A percentile compares a stretch with the other conserved stretches of the same genome.
Conservation (phyloP, 2,888 invertebrate genomes). For the Parapristionchus giblindavisi region DNA sequence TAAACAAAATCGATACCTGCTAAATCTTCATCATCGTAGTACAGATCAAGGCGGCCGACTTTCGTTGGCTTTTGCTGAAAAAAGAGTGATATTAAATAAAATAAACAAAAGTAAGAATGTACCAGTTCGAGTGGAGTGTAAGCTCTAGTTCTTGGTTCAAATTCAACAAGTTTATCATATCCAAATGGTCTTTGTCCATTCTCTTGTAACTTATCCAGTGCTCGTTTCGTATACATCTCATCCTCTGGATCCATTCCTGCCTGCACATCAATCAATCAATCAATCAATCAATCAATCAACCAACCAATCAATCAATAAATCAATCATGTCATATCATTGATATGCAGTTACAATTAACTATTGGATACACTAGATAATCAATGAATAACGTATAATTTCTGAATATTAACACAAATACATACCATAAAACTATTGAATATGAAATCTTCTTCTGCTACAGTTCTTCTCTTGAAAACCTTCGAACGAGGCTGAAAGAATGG, state of each 20-base stretch:
- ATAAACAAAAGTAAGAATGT: background rate
- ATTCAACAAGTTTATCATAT: background rate
- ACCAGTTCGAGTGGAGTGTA: slow-evolving; percentile 20
- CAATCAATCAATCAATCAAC: no score
- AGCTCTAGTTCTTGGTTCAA: background rate
- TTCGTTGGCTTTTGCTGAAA: background rate
- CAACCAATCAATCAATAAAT: background rate
- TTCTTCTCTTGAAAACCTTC: slow-evolving; percentile 34
- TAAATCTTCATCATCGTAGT: slow-evolving; percentile 51
- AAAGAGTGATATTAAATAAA: background rate
- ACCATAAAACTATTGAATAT: slow-evolving; percentile 38
- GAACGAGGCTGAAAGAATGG: background rate
- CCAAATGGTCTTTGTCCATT: slow-evolving; percentile 3
- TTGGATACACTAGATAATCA: background rate
- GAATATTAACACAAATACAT: no score
- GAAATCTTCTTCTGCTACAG: slow-evolving; percentile 31
- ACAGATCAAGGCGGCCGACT: slow-evolving; percentile 41
- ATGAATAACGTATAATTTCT: no score
- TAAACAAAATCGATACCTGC: slow-evolving; percentile 40
- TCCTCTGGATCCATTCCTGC: slow-evolving; percentile 46
- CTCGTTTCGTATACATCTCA: slow-evolving; percentile 41
- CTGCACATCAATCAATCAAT: slow-evolving; percentile 1
- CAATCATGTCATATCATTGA: background rate
- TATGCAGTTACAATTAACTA: slow-evolving; percentile 11
- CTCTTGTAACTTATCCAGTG: slow-evolving; percentile 40